Evolutionary conservation across 1,140 invertebrate genomes (phyloP).

Genomic region (Drosophila simulans): DNA sequence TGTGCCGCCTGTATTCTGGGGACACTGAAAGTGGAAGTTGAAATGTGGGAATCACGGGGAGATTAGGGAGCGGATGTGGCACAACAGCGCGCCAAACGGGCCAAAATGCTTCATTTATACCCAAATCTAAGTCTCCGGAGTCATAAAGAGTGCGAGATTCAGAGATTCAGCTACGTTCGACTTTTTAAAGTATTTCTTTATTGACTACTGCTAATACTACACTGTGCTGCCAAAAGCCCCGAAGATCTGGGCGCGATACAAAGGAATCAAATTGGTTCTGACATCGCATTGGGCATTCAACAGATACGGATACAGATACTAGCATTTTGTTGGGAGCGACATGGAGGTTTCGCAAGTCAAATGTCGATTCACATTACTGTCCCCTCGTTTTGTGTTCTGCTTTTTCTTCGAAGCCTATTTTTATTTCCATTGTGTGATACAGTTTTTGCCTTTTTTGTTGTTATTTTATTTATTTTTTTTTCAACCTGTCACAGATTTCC

Average conservation of each 20-base stretch:
- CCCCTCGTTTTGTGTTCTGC: conserved; percentile 1
- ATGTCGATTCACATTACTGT: conserved; percentile 27
- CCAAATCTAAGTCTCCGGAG: conserved; percentile 32
- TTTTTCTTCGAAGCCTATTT: neutral
- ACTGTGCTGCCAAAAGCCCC: neutral
- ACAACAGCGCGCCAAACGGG: conserved; percentile 7
- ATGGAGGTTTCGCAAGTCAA: conserved; percentile 24
- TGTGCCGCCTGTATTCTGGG: conserved; percentile 18
- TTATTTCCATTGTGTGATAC: neutral
- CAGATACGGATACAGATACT: conserved; percentile 2
- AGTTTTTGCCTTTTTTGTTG: conserved; percentile 6
- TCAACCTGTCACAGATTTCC: neutral
- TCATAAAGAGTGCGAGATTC: neutral
- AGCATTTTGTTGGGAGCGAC: conserved; percentile 2
- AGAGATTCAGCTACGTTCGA: neutral
- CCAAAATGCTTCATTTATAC: conserved; percentile 16
- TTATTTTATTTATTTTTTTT: neutral
- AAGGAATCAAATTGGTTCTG: conserved; percentile 27
- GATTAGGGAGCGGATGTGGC: conserved; percentile 22
- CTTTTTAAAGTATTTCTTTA: conserved; percentile 21
- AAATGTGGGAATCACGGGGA: neutral
- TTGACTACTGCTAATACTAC: neutral
- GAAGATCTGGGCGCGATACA: conserved; percentile 12
- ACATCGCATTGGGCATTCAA: conserved; percentile 25
- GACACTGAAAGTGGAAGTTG: neutral